A percentile compares a stretch with the other conserved stretches of the same genome.
These are phyloP conservation scores for Phataginus tetradactyla DNA, from an alignment of 2,797 vertebrate species.

Conservation along the genomic window DNA sequence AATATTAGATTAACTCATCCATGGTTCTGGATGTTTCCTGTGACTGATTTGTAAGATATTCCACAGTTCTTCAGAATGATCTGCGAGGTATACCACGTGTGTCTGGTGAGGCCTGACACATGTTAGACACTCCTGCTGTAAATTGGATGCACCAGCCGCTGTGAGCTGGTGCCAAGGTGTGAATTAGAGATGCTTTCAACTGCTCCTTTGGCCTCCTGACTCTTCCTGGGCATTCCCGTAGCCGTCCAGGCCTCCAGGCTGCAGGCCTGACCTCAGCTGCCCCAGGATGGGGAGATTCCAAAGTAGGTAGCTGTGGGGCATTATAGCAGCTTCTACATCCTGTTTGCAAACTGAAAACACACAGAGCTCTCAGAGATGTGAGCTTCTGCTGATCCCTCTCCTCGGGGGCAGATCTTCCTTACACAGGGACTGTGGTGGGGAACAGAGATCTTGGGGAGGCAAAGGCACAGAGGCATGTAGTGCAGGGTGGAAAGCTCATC, in stretches of 20 bases:
- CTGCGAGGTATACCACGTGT: slow-evolving; percentile 51
- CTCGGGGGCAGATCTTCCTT: background rate
- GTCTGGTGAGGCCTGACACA: slow-evolving; percentile 81
- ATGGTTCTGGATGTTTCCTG: slow-evolving; percentile 74
- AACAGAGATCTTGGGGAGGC: background rate
- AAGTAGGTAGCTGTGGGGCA: background rate
- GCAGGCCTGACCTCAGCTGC: background rate
- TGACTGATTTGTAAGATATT: slow-evolving; percentile 84
- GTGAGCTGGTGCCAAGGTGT: slow-evolving; percentile 81
- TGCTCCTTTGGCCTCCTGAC: slow-evolving; percentile 73
- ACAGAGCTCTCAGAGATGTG: slow-evolving; percentile 7
- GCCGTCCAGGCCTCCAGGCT: slow-evolving; percentile 54
- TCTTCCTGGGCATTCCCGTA: slow-evolving; percentile 68
- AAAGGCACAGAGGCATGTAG: background rate
- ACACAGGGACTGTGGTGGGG: background rate
- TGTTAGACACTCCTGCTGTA: slow-evolving; percentile 82
- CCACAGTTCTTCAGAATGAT: slow-evolving; percentile 61
- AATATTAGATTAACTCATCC: slow-evolving; percentile 54
- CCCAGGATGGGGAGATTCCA: background rate
- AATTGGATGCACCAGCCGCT: slow-evolving; percentile 82
- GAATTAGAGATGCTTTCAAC: slow-evolving; percentile 81
- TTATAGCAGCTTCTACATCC: background rate
- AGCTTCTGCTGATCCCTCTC: background rate
- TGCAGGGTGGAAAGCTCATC: background rate
- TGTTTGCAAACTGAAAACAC: background rate